These are phyloP conservation scores for Hypsopygia costalis DNA, from an alignment of 2,888 invertebrate genomes.

Conservation along the genomic window DNA sequence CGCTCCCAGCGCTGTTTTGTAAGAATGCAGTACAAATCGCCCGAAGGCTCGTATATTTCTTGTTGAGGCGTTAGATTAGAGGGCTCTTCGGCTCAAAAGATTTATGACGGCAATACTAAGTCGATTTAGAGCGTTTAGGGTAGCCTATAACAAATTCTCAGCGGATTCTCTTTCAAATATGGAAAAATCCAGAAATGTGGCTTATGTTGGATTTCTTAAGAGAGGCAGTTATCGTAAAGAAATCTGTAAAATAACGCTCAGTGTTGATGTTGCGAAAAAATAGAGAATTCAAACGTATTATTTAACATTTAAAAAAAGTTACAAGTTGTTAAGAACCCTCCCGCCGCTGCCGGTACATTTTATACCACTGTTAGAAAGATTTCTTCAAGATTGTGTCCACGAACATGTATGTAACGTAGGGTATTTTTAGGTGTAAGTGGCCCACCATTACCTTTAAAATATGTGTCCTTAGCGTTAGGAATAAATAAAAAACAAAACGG, in stretches of 20 bases:
- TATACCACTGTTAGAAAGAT: too few relatives aligned
- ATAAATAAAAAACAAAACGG: too few relatives aligned
- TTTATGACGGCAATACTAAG: slow-evolving; percentile 62
- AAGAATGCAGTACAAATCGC: slow-evolving; percentile 48
- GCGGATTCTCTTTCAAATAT: slow-evolving; percentile 18
- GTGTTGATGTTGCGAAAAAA: too few relatives aligned
- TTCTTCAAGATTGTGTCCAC: too few relatives aligned
- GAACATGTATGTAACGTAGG: too few relatives aligned
- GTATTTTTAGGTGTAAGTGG: too few relatives aligned
- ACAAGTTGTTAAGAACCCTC: too few relatives aligned
- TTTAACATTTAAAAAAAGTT: too few relatives aligned
- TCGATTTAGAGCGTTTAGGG: slow-evolving; percentile 46
- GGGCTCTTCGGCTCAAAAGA: slow-evolving; percentile 50
- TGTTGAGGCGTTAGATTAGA: slow-evolving; percentile 59
- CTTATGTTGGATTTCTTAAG: background rate
- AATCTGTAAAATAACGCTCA: background rate
- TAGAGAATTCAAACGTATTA: too few relatives aligned
- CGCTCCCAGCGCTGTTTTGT: slow-evolving; percentile 15
- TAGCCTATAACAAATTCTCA: slow-evolving; percentile 26
- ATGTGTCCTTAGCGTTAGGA: too few relatives aligned
- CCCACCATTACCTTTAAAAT: too few relatives aligned
- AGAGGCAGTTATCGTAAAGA: slow-evolving; percentile 2
- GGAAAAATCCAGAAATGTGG: background rate
- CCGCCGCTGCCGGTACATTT: too few relatives aligned
- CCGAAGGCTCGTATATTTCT: slow-evolving; percentile 51